Evolutionary conservation across 2,888 invertebrate genomes (phyloP).

Genomic region (Coleophora deauratella): DNA sequence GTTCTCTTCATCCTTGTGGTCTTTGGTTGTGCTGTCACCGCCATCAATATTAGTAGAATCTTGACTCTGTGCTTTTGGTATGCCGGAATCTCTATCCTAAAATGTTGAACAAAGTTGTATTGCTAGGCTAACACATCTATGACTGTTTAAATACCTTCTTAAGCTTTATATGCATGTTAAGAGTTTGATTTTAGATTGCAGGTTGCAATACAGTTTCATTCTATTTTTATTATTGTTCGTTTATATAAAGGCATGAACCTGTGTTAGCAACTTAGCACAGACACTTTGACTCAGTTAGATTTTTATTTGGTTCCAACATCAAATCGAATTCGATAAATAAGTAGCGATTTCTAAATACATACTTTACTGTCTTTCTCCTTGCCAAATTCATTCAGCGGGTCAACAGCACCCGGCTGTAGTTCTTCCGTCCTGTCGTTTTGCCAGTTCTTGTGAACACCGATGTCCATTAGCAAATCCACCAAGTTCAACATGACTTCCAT

Average conservation of each 20-base stretch:
- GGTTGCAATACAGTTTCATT: no score
- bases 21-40: constrained; percentile 54
- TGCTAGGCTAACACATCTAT: background rate
- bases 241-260: no score
- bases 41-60: constrained; percentile 65
- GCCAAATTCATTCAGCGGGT: constrained; percentile 50
- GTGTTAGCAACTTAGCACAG: background rate
- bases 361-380: constrained; percentile 63
- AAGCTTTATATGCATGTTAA: no score
- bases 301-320: no score
- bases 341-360: constrained; percentile 10
- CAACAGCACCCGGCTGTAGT: constrained; percentile 37
- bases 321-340: no score
- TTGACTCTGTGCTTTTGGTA: constrained; percentile 62
- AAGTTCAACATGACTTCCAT: constrained; percentile 95
- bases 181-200: no score
- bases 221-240: no score
- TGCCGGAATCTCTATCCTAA: constrained; percentile 63
- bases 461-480: constrained; percentile 91
- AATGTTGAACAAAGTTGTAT: constrained; percentile 4
- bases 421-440: constrained; percentile 53
- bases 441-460: constrained; percentile 84
- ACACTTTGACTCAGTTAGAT: no score
- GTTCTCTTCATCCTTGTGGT: constrained; percentile 54
- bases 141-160: no score